A percentile compares a stretch with the other conserved stretches of the same genome.
These are phyloP conservation scores for Polylopha cassiicola DNA, from an alignment of 2,888 invertebrate species.

Conservation along the genomic window DNA sequence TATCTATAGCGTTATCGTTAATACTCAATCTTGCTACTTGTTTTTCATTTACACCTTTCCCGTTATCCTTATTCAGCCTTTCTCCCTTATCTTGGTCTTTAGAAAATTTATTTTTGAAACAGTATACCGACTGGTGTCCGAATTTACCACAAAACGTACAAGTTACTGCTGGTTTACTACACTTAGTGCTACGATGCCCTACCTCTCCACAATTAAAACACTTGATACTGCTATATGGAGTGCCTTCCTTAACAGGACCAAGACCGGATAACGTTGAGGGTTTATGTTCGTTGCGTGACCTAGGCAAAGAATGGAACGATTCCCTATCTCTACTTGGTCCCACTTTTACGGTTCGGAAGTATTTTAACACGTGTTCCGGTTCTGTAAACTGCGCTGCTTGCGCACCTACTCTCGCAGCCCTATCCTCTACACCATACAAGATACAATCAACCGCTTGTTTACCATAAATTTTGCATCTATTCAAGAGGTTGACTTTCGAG, in stretches of 20 bases:
- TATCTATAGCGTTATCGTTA: slow-evolving; percentile 8
- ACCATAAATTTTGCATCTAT: slow-evolving; percentile 23
- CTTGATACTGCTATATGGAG: too few species aligned
- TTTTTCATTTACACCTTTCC: background rate
- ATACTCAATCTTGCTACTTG: background rate
- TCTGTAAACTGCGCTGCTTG: slow-evolving; percentile 28
- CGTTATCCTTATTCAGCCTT: background rate
- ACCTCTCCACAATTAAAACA: slow-evolving; percentile 24
- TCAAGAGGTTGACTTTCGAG: slow-evolving; percentile 23
- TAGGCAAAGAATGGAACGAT: too few species aligned
- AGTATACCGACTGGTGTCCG: slow-evolving; percentile 9
- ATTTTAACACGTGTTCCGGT: slow-evolving; percentile 25
- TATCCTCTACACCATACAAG: slow-evolving; percentile 25
- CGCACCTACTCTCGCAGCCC: slow-evolving; percentile 25
- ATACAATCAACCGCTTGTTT: slow-evolving; percentile 26
- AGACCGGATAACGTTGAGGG: too few species aligned
- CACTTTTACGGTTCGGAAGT: slow-evolving; percentile 5
- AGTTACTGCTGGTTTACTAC: slow-evolving; percentile 18
- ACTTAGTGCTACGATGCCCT: slow-evolving; percentile 26
- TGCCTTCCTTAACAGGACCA: too few species aligned
- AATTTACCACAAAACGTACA: slow-evolving; percentile 13
- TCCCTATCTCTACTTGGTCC: too few species aligned
- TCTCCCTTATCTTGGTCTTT: background rate
- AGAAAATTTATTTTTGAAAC: background rate
- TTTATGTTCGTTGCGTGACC: too few species aligned